Base-by-base conservation (phyloP, 2,113 vertebrate species). In the Danio rerio region DNA sequence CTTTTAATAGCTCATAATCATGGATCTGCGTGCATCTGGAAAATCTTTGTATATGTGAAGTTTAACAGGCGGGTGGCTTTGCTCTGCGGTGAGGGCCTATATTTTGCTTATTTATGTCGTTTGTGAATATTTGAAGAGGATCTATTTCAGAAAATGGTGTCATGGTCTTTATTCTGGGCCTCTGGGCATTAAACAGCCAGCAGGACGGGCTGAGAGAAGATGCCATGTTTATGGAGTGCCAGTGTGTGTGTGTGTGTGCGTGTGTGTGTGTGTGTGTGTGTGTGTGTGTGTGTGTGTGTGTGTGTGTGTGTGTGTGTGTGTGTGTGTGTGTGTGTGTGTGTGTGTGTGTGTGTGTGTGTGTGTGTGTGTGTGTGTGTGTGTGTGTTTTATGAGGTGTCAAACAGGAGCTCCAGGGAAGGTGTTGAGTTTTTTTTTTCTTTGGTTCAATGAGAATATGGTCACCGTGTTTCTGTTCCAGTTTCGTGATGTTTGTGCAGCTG, bases 101-200 rank as follows among this genome's bases (percentile, higher is more conserved):
- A 71, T 77, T 76, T 81, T 85, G 69, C 85, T 77, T 82, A 82
- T 68, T 76, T 84, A 47, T 77, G n/a, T 9, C 18, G 11, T 70
- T 63, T 62, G 40, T 83, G 72, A 82, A 87, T 88, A 84, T 88
- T 85, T 86, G 63, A 88, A 80, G 70, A 70, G 53, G 78, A 78
- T 82, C 82, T 88, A 83, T 87, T 88, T 89, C 82, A 77, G 12
- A 87, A 88, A 87, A 85, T 87, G 86, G 83, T 87, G 21, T 70
- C 5, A 83, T 56, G 45, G 81, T 68, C 61, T 8, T 80, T 49
- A 82, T 84, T 85, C 83, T 7, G 59, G 9, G 86, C 66, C 73
- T 81, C 76, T 82, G 77, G 72, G 81, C 63, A 18, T 56, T 73
- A 62, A 70, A 86, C 66, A 70, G 31, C 31, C 74, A 56, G 85